Base-by-base conservation (phyloP, 1,140 invertebrate species). In the Paraescarpia echinospica region DNA sequence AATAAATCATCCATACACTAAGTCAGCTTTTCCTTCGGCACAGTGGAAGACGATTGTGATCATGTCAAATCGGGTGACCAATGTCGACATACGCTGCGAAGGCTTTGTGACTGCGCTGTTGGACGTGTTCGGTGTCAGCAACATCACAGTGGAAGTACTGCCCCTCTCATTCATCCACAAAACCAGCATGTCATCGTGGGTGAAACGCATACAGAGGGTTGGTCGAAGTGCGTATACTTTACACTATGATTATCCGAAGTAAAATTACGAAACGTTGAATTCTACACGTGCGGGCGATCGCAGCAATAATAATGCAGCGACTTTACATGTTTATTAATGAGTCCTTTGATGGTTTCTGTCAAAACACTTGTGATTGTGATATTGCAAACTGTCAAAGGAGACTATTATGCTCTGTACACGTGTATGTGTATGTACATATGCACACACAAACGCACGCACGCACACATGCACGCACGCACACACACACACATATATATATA, bases 41-140 rank as follows among this genome's bases (percentile, higher is more conserved):
- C 41, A 35, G 59, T 92, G 34, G 59, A 34, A 35, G 34, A 89
- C 34, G 33, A 35, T 92, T 34, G 92, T 77, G 18, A 77, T 77
- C 0, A 51, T n/a, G 34, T 51, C 34, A 2, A 59, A 41, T 91
- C 41, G n/a, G 59, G 59, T 59, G 59, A 33, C 35, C 22, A 91
- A 34, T 34, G 35, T 33, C 8, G 91, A 91, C 33, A 18, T 34
- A 48, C 35, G 33, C 33, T 35, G 51, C 91, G 91, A 34, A 33
- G 91, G 51, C 14, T n/a, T 33, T 14, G 51, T 27, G 33, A 34
- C 51, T 8, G 91, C 91, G 33, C 51, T 91, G 18, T 48, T 59
- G 12, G n/a, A 35, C 91, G 34, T 91, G 33, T 59, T 91, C 33
- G 33, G 14, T 31, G 91, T 91, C 27, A 35, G 34, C 33, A 41